Evolutionary conservation across 2,797 vertebrate species (phyloP).

Genomic region (Smutsia temminckii): DNA sequence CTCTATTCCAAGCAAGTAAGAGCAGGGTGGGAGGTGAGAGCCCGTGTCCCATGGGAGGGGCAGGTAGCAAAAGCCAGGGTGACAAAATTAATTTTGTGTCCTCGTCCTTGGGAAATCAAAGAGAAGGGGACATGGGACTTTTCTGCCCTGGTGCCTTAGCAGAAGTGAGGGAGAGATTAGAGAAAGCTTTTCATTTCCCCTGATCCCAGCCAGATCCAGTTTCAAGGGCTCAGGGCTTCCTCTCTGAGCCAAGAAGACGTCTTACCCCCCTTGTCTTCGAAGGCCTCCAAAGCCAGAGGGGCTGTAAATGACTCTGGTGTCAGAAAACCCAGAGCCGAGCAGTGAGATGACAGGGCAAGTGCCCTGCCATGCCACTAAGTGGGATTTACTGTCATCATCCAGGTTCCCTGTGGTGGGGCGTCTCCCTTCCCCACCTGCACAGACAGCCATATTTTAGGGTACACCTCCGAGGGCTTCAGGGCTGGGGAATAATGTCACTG

Average conservation of each 20-base stretch:
- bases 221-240: background rate
- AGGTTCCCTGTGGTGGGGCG: background rate
- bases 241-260: background rate
- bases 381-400: constrained; percentile 69
- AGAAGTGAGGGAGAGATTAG: background rate
- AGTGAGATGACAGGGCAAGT: constrained; percentile 55
- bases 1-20: background rate
- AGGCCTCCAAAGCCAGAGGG: background rate
- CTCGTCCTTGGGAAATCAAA: background rate
- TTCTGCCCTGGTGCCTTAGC: background rate
- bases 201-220: background rate
- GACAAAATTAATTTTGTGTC: background rate
- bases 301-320: background rate
- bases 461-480: background rate
- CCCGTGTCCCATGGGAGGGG: background rate
- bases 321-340: background rate
- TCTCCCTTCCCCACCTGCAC: background rate
- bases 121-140: background rate
- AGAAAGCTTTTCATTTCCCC: background rate
- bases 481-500: constrained; percentile 40
- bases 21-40: background rate
- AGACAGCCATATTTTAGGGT: constrained; percentile 61
- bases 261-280: background rate
- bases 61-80: background rate
- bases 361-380: constrained; percentile 39